Evolutionary conservation across 2,797 vertebrate genomes (phyloP).

Genomic region (Dendrocincla tyrannina): DNA sequence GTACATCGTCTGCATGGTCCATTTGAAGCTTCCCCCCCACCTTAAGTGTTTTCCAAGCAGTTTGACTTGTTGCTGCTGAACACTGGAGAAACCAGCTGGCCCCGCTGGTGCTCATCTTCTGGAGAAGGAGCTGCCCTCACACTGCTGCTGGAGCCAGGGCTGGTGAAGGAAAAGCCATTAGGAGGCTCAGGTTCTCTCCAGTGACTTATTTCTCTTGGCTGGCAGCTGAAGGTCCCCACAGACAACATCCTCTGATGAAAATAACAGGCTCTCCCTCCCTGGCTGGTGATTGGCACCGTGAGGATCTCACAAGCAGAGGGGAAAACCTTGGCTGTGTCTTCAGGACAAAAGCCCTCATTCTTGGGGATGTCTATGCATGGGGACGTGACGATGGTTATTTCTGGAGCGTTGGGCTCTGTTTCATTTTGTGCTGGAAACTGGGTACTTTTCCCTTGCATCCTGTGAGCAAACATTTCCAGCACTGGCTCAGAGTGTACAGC

Average conservation of each 20-base stretch:
- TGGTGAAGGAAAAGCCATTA: constrained; percentile 25
- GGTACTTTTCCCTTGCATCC: neutral
- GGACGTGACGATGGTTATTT: accelerated
- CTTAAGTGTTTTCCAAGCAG: constrained; percentile 17
- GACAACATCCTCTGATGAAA: constrained; percentile 56
- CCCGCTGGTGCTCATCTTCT: neutral
- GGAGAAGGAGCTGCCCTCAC: neutral
- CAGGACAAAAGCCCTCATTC: neutral
- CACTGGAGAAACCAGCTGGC: neutral
- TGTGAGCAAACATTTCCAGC: neutral
- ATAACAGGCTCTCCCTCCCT: constrained; percentile 5
- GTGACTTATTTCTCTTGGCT: constrained; percentile 50
- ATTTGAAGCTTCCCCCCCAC: neutral
- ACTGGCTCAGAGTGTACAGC: neutral
- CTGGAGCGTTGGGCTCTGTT: neutral
- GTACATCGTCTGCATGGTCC: constrained; percentile 5
- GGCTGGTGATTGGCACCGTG: neutral
- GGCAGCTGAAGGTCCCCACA: constrained; percentile 20
- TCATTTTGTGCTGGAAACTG: neutral
- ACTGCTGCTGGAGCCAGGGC: neutral
- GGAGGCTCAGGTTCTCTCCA: constrained; percentile 8
- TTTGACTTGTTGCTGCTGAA: constrained; percentile 43
- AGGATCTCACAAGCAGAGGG: neutral
- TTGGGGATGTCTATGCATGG: neutral
- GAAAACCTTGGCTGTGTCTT: constrained; percentile 9